Evolutionary conservation across 2,113 vertebrate species (phyloP).

Genomic region (Erpornis zantholeuca): DNA sequence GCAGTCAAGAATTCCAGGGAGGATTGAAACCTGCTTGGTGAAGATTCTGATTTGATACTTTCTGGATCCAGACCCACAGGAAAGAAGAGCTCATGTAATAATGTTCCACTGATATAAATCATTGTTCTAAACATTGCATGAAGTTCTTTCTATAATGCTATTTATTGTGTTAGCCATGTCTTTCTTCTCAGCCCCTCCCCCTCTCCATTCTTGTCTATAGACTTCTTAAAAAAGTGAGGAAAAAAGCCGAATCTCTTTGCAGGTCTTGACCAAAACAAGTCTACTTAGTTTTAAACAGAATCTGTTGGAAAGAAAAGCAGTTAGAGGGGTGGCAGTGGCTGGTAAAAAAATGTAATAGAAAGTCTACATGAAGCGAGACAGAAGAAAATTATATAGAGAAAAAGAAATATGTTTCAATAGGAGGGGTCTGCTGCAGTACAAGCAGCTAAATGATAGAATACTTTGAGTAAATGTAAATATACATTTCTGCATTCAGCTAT

Average conservation of each 20-base stretch:
- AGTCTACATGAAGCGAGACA: background rate
- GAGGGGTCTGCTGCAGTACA: background rate
- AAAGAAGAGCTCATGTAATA: background rate
- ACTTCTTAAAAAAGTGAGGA: background rate
- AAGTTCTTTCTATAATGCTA: background rate
- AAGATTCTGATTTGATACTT: background rate
- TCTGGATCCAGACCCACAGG: background rate
- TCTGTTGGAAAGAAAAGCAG: background rate
- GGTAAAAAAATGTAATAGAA: background rate
- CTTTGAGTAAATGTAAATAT: slow-evolving; percentile 16
- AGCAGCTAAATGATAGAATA: slow-evolving; percentile 30
- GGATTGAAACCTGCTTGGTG: background rate
- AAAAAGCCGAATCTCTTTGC: background rate
- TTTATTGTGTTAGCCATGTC: background rate
- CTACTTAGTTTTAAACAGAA: background rate
- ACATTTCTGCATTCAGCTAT: slow-evolving; percentile 26
- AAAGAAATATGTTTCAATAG: slow-evolving; percentile 23
- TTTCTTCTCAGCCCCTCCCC: background rate
- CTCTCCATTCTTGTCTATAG: background rate
- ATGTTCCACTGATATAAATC: background rate
- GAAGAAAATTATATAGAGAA: slow-evolving; percentile 15
- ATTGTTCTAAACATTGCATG: background rate
- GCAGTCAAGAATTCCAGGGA: background rate
- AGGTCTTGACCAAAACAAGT: background rate
- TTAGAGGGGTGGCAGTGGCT: background rate